Base-by-base conservation (phyloP, 2,888 invertebrate genomes). In the Hartigia nigra region DNA sequence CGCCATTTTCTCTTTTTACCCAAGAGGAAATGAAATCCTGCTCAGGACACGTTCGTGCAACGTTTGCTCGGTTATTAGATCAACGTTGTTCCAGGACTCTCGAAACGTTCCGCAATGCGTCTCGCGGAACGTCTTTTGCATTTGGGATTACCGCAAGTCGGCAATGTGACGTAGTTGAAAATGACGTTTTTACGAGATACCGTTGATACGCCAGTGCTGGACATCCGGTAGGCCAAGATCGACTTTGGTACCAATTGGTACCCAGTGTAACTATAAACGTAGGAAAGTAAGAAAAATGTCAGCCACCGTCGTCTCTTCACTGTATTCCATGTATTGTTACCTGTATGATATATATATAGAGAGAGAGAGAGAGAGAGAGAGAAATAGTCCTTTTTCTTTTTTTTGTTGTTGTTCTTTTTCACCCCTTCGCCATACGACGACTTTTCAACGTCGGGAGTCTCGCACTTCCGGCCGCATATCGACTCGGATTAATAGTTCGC, bases 21-120 rank as follows among this genome's bases (percentile, higher is more conserved):
- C 82, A 84, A 85, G 84, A 89, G 89, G 89, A 89, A 90, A 90
- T 88, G 89, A 89, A 90, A 90, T 89, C 89, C 82, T 84, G 86
- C 84, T 86, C 86, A 85, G 86, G 84, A 88, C 87, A 79, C 77
- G 79, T 75, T 79, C 77, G 70, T 55, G 84, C 86, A 86, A 87
- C 85, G 88, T 87, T 88, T 86, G 87, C 87, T 85, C 87, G 85
- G 87, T 88, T 88, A 88, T 88, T 88, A 88, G 88, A 88, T 88
- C 88, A 87, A 84, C 87, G 87, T 86, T 88, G 77, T 77, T 79
- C 79, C 69, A 3, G 23, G 72, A 12, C 31, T 74, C 76, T 69
- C 69, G 34, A 76, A 79, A 76, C 74, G 74, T 14, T 11, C 72
- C 31, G 72, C 72, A 34, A 55, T 55, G 39, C 39, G 5, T 70